Conservation (phyloP, 2,113 vertebrate species). For the Pseudolaguvia tuberculata region DNA sequence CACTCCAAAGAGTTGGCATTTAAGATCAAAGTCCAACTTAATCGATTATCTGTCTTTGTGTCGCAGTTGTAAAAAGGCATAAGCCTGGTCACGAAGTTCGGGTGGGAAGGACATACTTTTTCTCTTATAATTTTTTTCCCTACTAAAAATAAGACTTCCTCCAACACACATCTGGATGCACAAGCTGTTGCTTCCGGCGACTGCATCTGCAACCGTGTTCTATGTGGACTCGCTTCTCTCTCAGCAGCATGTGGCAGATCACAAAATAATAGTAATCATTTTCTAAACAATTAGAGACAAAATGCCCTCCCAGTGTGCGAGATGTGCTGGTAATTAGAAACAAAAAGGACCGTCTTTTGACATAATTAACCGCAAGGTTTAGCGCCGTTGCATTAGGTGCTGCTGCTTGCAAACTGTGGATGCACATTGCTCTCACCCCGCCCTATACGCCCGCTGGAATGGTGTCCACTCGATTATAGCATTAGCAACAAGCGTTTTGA, state of each 20-base stretch:
- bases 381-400: background rate
- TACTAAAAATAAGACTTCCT: conserved; percentile 60
- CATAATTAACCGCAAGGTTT: conserved; percentile 15
- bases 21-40: conserved; percentile 43
- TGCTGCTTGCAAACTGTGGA: conserved; percentile 35
- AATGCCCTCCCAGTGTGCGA: conserved; percentile 43
- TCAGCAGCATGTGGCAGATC: conserved; percentile 48
- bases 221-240: conserved; percentile 31
- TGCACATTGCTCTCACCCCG: conserved; percentile 24
- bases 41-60: conserved; percentile 61
- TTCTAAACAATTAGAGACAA: conserved; percentile 48
- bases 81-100: conserved; percentile 44
- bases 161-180: conserved; percentile 61
- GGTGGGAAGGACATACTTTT: conserved; percentile 48
- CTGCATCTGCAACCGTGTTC: conserved; percentile 55
- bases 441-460: conserved; percentile 48
- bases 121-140: conserved; percentile 56
- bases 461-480: conserved; percentile 69
- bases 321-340: conserved; percentile 47
- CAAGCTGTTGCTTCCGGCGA: conserved; percentile 64
- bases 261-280: conserved; percentile 47
- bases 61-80: conserved; percentile 46
- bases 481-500: conserved; percentile 75
- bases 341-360: conserved; percentile 36
- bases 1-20: conserved; percentile 42